phyloP scores from a whole-genome alignment of 1,140 invertebrate species.

The Diploscapter pachys region DNA sequence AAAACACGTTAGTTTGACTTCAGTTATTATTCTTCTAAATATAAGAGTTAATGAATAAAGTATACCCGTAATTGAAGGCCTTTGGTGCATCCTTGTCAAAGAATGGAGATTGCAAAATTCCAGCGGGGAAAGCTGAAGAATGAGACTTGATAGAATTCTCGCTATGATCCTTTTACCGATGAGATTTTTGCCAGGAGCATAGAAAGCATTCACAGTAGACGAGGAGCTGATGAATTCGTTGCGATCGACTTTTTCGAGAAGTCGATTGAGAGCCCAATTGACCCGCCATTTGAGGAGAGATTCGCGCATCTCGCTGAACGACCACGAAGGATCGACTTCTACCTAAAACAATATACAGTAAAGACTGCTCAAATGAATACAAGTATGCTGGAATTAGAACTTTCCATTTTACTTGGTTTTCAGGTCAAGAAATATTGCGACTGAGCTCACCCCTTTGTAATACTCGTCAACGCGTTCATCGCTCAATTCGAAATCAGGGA shows the following conservation, averaged over 20 bases:
- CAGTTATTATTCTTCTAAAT: not conserved
- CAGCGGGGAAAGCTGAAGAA: constrained; percentile 67
- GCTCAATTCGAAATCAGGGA: constrained; percentile 66
- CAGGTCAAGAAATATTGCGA: constrained; percentile 63
- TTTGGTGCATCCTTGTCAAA: constrained; percentile 65
- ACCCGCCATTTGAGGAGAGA: constrained; percentile 62
- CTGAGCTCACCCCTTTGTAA: constrained; percentile 61
- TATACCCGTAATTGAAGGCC: constrained; percentile 56
- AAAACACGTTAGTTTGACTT: not conserved
- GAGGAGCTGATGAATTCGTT: constrained; percentile 65
- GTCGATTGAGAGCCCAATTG: constrained; percentile 62
- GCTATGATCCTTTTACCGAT: constrained; percentile 64
- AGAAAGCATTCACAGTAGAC: constrained; percentile 66
- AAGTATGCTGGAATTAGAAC: constrained; percentile 43
- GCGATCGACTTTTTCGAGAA: constrained; percentile 60
- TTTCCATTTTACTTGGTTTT: not conserved
- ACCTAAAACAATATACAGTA: constrained; percentile 60
- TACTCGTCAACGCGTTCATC: constrained; percentile 62
- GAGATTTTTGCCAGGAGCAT: constrained; percentile 67
- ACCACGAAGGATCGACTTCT: constrained; percentile 57
- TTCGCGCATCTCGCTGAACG: constrained; percentile 62
- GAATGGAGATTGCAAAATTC: constrained; percentile 69
- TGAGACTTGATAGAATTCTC: constrained; percentile 35
- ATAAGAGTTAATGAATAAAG: not conserved
- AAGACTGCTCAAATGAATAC: constrained; percentile 60